Base-by-base conservation (phyloP, 2,797 vertebrate species). In the Smutsia temminckii region DNA sequence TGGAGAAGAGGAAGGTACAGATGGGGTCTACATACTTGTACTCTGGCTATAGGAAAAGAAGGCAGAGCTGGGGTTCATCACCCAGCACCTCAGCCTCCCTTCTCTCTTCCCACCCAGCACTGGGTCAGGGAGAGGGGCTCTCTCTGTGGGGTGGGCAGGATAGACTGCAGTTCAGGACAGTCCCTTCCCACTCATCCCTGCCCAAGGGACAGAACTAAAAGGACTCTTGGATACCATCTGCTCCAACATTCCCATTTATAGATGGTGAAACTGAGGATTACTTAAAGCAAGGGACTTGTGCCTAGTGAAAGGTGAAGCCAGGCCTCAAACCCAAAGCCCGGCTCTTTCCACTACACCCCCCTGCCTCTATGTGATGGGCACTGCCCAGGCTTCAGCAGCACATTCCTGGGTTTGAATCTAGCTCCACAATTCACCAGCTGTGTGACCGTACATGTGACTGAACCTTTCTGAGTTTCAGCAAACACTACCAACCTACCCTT, bases 1-100 rank as follows among this genome's bases (percentile, higher is more conserved):
- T 63, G 0, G 99, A 99, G 96, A 99, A 99, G 37, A 99, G 88
- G 97, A 99, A 99, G 81, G 99, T 99, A 78, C 99, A 99, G 97
- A 98, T 98, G 94, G 98, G 98, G 94, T 99, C 98, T 79, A 98
- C 87, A 0, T 68, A 98, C 91, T 98, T 99, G 84, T 98, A 98
- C 93, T 99, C 98, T 0, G 99, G 99, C 99, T 99, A 93, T 17
- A 92, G 59, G 27, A 32, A 29, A 5, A 12, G 68, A 25, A 32
- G 23, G 49, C 46, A 78, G 86, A 42, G 3, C 11, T n/a, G 14
- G 25, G 55, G n/a, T 8, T 75, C 74, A 51, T 11, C 46, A 46
- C 29, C 34, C 66, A 68, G 11, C 5, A 6, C 46, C 23, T 64
- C 69, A 14, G 37, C 51, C 46, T 81, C 85, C 71, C 59, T 68